A percentile compares a stretch with the other conserved stretches of the same genome.
Conservation (phyloP, 2,113 vertebrate genomes). For the Neoarius graeffei region DNA sequence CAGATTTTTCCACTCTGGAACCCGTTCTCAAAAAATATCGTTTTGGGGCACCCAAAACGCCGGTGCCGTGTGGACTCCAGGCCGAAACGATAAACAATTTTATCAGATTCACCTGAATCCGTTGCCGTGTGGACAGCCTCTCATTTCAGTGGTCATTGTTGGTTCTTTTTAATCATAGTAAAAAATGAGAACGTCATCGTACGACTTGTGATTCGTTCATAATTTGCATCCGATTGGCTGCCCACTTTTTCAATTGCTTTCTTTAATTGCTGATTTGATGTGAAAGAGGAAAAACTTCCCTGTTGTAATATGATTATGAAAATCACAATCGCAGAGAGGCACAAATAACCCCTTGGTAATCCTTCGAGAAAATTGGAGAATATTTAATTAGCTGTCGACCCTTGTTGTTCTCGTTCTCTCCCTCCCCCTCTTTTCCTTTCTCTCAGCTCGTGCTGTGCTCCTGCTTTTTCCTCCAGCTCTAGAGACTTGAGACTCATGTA, state of each 20-base stretch:
- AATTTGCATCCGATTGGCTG: slow-evolving; percentile 65
- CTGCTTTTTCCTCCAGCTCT: slow-evolving; percentile 58
- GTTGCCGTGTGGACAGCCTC: too few relatives aligned
- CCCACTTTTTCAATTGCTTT: slow-evolving; percentile 28
- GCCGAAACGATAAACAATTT: too few relatives aligned
- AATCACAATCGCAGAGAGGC: slow-evolving; percentile 61
- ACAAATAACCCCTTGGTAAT: slow-evolving; percentile 69
- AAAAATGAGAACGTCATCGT: slow-evolving; percentile 37
- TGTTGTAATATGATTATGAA: slow-evolving; percentile 66
- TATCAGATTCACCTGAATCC: too few relatives aligned
- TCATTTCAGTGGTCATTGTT: neutral
- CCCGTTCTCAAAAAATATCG: too few relatives aligned
- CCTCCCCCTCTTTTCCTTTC: slow-evolving; percentile 1
- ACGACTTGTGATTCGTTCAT: slow-evolving; percentile 62
- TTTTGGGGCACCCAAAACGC: too few relatives aligned
- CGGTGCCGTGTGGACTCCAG: too few relatives aligned
- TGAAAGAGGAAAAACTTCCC: slow-evolving; percentile 58
- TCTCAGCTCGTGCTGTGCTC: slow-evolving; percentile 29
- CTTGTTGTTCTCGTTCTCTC: slow-evolving; percentile 30
- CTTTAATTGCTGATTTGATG: slow-evolving; percentile 66
- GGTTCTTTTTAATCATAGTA: neutral
- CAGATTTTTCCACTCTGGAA: too few relatives aligned
- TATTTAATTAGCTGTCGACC: slow-evolving; percentile 71
- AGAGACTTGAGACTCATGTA: slow-evolving; percentile 49
- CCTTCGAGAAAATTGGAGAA: slow-evolving; percentile 65